Conservation (phyloP, 2,113 vertebrate genomes). For the Hepsetus odoe region DNA sequence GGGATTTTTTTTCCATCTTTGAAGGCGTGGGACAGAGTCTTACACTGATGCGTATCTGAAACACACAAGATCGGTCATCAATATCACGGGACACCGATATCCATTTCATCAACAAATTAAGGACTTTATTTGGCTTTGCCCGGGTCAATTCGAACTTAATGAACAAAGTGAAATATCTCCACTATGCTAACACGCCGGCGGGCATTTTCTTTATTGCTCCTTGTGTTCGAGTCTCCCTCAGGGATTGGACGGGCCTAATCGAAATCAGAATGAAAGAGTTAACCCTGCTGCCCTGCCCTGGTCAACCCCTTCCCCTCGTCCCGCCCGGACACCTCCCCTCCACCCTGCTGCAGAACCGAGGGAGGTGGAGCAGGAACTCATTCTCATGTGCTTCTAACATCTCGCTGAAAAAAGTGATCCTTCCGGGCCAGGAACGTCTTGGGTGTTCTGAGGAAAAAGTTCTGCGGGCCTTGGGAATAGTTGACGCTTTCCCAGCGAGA, state of each 20-base stretch:
- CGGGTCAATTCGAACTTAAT: slow-evolving; percentile 48
- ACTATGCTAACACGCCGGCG: slow-evolving; percentile 26
- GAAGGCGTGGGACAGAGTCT: background rate
- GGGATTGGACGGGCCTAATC: slow-evolving; percentile 35
- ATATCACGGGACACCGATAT: background rate
- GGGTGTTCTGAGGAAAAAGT: slow-evolving; percentile 87
- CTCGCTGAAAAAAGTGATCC: slow-evolving; percentile 70
- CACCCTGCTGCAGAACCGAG: slow-evolving; percentile 52
- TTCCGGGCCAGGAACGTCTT: slow-evolving; percentile 83
- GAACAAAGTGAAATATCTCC: slow-evolving; percentile 39
- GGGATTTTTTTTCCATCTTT: background rate
- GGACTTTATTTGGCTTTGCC: slow-evolving; percentile 45
- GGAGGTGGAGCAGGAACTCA: slow-evolving; percentile 52
- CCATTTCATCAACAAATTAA: slow-evolving; percentile 39
- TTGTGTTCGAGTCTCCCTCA: background rate
- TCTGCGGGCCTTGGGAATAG: slow-evolving; percentile 81
- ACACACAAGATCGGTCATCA: background rate
- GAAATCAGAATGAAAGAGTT: slow-evolving; percentile 57
- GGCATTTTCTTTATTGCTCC: slow-evolving; percentile 35
- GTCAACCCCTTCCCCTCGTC: slow-evolving; percentile 24
- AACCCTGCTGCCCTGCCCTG: slow-evolving; percentile 50
- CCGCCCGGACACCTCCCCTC: slow-evolving; percentile 42
- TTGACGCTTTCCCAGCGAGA: slow-evolving; percentile 82
- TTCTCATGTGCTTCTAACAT: slow-evolving; percentile 77
- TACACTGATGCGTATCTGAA: background rate